A percentile compares a stretch with the other conserved stretches of the same genome.
Evolutionary conservation across 2,888 invertebrate genomes (phyloP).

Genomic region (Muscina levida): DNA sequence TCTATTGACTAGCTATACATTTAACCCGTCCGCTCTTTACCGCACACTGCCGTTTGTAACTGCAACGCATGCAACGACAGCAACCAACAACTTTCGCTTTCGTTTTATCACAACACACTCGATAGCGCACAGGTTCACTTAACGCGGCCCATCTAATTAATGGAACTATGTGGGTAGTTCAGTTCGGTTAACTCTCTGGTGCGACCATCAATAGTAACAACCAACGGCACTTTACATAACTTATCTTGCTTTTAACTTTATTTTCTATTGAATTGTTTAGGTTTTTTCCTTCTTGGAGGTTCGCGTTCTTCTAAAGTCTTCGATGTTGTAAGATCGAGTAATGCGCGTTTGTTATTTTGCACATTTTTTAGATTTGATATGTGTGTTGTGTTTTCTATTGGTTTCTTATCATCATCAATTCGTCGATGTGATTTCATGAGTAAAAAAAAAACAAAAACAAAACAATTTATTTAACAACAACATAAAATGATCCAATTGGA

Average conservation of each 20-base stretch:
- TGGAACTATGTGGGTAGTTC: neutral
- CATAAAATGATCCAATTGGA: slow-evolving; percentile 30
- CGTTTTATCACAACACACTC: slow-evolving; percentile 13
- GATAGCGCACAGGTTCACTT: too few species aligned
- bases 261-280: neutral
- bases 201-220: too few species aligned
- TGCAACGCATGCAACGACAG: neutral
- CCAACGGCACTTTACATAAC: slow-evolving; percentile 55
- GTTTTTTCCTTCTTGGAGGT: neutral
- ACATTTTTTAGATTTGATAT: slow-evolving; percentile 34
- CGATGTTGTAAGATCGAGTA: slow-evolving; percentile 26
- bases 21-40: neutral
- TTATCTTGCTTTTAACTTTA: slow-evolving; percentile 37
- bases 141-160: too few species aligned
- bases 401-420: too few species aligned
- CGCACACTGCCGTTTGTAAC: slow-evolving; percentile 2
- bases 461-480: slow-evolving; percentile 33
- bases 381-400: slow-evolving; percentile 44
- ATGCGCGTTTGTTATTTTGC: slow-evolving; percentile 31
- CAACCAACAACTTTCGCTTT: slow-evolving; percentile 30
- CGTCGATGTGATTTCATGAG: slow-evolving; percentile 37
- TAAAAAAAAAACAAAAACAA: slow-evolving; percentile 32
- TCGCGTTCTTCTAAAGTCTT: slow-evolving; percentile 13
- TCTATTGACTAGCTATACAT: neutral
- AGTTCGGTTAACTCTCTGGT: too few species aligned